Base-by-base conservation (phyloP, 2,888 invertebrate genomes). In the Cheilosia scutellata region DNA sequence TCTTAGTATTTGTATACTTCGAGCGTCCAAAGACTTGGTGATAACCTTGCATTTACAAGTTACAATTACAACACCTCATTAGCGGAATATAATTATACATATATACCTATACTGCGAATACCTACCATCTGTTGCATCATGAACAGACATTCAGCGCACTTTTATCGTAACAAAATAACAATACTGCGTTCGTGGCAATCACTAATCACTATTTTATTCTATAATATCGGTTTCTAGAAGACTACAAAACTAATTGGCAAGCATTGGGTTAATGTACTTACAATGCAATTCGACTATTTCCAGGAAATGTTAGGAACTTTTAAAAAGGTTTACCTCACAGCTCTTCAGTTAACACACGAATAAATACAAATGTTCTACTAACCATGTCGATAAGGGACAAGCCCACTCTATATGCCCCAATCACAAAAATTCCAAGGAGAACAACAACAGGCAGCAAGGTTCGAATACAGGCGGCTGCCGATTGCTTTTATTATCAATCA, bases 311-410 rank as follows among this genome's bases (percentile, higher is more conserved):
- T 42, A 44, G 16, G 44, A 62, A 40, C 40, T 37, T 37, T 65
- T 16, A 16, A 42, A 57, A 70, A 53, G 5, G 25, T 20, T 40
- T 20, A 72, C 86, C 62, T 72, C 55, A 63, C 77, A 42, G 82
- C 57, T 86, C 66, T 55, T 66, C 53, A 40, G 80, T 60, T 66
- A 71, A 76, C 76, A 70, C 58, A 51, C 57, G 65, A 84, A 84
- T 80, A 84, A 79, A 68, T 66, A 83, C 51, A 49, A 70, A 74
- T 68, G 63, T 58, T 84, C 55, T 75, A 65, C 53, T 75, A 68
- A 57, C 80, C 80, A 80, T 76, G 47, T 62, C 84, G 80, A 75
- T 79, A 84, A 84, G 76, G 71, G 84, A 62, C 79, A 72, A 74
- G 78, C 83, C 83, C 79, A 65, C 78, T 70, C 49, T 33, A 58